A percentile compares a stretch with the other conserved stretches of the same genome.
Conservation (phyloP, 2,888 invertebrate species). For the Sphinx pinastri region DNA sequence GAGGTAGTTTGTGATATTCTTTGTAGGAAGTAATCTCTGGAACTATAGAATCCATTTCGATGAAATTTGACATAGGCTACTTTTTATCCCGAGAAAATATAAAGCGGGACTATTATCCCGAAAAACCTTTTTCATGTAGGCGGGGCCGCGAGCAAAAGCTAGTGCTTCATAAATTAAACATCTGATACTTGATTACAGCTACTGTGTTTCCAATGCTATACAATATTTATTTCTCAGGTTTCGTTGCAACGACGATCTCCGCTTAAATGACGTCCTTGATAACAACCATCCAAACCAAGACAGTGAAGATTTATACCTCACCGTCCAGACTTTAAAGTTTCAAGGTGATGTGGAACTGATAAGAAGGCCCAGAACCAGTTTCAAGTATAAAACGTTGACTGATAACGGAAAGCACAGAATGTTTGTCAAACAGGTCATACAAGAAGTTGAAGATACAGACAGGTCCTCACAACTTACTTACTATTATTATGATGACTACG, state of each 20-base stretch:
- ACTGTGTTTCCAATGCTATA: background rate
- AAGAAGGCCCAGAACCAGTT: slow-evolving; percentile 63
- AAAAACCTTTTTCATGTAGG: too few relatives aligned
- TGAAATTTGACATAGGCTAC: too few relatives aligned
- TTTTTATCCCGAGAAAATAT: too few relatives aligned
- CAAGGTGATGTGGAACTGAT: slow-evolving; percentile 59
- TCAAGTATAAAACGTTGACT: slow-evolving; percentile 66
- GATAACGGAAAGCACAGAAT: slow-evolving; percentile 66
- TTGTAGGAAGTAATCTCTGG: too few relatives aligned
- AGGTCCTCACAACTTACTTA: slow-evolving; percentile 62
- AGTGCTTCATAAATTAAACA: too few relatives aligned
- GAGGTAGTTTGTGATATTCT: too few relatives aligned
- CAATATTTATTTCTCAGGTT: slow-evolving; percentile 52
- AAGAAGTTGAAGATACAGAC: slow-evolving; percentile 56
- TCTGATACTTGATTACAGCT: background rate
- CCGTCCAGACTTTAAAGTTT: slow-evolving; percentile 74
- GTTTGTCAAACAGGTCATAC: slow-evolving; percentile 71
- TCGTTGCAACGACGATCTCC: slow-evolving; percentile 49
- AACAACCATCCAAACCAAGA: slow-evolving; percentile 40
- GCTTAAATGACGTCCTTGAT: slow-evolving; percentile 40
- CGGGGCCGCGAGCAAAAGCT: too few relatives aligned
- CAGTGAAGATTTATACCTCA: slow-evolving; percentile 61
- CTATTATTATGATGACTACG: slow-evolving; percentile 71
- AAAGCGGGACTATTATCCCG: too few relatives aligned
- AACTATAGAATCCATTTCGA: too few relatives aligned